phyloP scores from a whole-genome alignment of 37 sponge, comb jelly and placozoan genomes.

The Cliona cf. orientalis region DNA sequence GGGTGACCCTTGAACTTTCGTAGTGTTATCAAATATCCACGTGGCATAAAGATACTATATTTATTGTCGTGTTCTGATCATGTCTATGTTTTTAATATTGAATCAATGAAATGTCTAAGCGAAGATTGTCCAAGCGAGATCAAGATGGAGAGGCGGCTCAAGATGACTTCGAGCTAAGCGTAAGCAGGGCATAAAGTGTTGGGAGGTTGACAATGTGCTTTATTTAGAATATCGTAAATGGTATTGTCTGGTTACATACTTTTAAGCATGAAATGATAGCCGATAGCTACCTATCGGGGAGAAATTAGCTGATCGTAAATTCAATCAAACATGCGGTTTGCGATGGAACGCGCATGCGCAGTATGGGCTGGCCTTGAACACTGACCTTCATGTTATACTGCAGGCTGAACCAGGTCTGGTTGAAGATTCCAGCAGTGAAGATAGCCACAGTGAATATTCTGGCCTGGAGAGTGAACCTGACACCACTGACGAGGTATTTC shows the following conservation, averaged over 20 bases:
- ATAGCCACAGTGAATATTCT: not conserved
- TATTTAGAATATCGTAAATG: no score
- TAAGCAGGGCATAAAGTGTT: not conserved
- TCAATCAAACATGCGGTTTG: no score
- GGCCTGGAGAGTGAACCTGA: conserved; percentile 29
- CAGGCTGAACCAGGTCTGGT: no score
- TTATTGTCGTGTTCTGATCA: not conserved
- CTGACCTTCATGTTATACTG: no score
- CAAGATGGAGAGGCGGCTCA: not conserved
- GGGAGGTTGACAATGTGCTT: not conserved
- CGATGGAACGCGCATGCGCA: no score
- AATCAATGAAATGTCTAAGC: not conserved
- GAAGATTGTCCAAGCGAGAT: not conserved
- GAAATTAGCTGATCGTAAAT: no score
- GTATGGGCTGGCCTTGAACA: no score
- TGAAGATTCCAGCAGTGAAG: no score
- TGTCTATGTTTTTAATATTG: not conserved
- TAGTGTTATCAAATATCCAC: not conserved
- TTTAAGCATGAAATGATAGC: no score
- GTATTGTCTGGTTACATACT: no score
- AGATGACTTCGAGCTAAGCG: not conserved
- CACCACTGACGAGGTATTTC: not conserved
- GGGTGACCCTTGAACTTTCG: not conserved
- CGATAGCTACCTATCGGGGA: no score
- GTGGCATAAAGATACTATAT: not conserved